phyloP scores from a whole-genome alignment of 2,888 invertebrate species.

The Drosophila paramelanica region DNA sequence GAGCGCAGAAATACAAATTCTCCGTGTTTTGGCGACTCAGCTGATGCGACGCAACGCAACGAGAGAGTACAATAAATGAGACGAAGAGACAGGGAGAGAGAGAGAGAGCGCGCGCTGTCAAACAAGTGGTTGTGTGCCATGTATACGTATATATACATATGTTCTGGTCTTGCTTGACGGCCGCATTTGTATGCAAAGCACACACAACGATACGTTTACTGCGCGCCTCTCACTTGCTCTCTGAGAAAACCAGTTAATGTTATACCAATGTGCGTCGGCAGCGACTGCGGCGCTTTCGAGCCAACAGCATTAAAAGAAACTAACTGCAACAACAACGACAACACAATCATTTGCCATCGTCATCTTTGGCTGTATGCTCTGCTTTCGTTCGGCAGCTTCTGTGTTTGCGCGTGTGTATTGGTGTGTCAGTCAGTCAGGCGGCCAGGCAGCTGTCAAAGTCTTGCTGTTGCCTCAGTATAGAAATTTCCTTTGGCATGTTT shows the following conservation, averaged over 20 bases:
- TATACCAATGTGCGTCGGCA: slow-evolving; percentile 6
- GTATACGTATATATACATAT: slow-evolving; percentile 14
- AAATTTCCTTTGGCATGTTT: slow-evolving; percentile 82
- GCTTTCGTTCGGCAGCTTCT: slow-evolving; percentile 75
- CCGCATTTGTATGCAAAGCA: slow-evolving; percentile 70
- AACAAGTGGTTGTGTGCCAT: slow-evolving; percentile 71
- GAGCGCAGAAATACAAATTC: slow-evolving; percentile 40
- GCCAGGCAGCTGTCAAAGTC: slow-evolving; percentile 54
- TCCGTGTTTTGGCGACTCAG: slow-evolving; percentile 44
- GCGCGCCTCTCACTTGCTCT: slow-evolving; percentile 36
- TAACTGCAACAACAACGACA: slow-evolving; percentile 45
- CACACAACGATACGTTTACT: slow-evolving; percentile 31
- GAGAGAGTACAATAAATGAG: slow-evolving; percentile 13
- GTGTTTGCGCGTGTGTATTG: slow-evolving; percentile 30
- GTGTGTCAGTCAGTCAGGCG: slow-evolving; percentile 53
- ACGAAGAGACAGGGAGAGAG: slow-evolving; percentile 12
- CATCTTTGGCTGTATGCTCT: slow-evolving; percentile 69
- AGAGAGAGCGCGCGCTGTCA: slow-evolving; percentile 48
- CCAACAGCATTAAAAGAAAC: slow-evolving; percentile 55
- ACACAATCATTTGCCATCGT: slow-evolving; percentile 47
- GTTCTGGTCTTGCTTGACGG: slow-evolving; percentile 54
- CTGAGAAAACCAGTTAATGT: slow-evolving; percentile 57
- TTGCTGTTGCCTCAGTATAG: slow-evolving; percentile 70
- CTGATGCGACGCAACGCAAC: slow-evolving; percentile 47
- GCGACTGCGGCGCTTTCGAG: slow-evolving; percentile 31